Conservation (phyloP, 2,797 vertebrate species). For the Nothura maculosa region DNA sequence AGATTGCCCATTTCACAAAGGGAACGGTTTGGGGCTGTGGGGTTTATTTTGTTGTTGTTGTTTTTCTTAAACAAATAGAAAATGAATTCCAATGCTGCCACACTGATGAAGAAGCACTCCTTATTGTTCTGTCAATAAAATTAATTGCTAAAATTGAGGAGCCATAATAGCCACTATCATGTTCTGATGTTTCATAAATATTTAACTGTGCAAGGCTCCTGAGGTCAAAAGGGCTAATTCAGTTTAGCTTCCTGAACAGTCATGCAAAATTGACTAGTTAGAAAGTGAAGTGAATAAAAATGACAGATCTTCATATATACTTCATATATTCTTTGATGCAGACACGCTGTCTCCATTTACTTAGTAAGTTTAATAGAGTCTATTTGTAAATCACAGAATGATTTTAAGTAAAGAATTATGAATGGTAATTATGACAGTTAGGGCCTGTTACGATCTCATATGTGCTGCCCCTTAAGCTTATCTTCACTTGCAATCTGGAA, state of each 20-base stretch:
- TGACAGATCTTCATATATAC: slow-evolving; percentile 1
- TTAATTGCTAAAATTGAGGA: slow-evolving; percentile 75
- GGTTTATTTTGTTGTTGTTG: not conserved
- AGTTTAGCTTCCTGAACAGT: slow-evolving; percentile 43
- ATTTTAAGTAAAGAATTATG: not conserved
- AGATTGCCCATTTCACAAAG: not conserved
- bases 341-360: not conserved
- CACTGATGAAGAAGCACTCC: slow-evolving; percentile 20
- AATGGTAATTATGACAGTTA: not conserved
- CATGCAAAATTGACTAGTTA: slow-evolving; percentile 34
- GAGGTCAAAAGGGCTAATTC: slow-evolving; percentile 70
- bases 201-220: slow-evolving; percentile 63
- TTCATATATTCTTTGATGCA: not conserved
- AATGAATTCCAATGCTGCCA: not conserved
- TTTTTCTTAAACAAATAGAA: slow-evolving; percentile 69
- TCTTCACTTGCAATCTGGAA: not conserved
- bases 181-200: slow-evolving; percentile 73
- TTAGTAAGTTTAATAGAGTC: not conserved
- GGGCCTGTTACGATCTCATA: not conserved
- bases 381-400: not conserved
- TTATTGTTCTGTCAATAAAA: slow-evolving; percentile 76
- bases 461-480: not conserved
- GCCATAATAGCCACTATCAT: slow-evolving; percentile 62
- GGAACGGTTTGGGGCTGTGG: not conserved
- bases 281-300: slow-evolving; percentile 49